phyloP scores from a whole-genome alignment of 1,140 invertebrate species.

The Thaumatotibia leucotreta region DNA sequence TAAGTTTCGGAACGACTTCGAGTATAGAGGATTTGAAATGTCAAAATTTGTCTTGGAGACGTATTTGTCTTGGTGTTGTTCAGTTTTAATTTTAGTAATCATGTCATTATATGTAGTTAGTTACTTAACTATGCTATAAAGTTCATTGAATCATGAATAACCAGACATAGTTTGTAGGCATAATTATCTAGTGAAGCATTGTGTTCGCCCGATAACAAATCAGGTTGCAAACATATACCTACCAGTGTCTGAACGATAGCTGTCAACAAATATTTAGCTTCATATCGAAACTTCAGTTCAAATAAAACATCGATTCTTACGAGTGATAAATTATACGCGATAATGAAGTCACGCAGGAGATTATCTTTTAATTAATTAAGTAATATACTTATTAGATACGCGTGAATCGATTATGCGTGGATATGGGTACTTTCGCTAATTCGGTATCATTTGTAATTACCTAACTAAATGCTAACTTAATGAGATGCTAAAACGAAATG shows the following conservation, averaged over 20 bases:
- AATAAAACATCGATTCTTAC: background rate
- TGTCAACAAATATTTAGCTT: background rate
- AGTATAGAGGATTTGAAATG: no score
- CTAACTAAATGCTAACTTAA: no score
- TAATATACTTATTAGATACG: background rate
- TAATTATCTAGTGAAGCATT: background rate
- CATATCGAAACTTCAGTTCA: background rate
- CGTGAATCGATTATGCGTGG: background rate
- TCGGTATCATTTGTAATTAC: no score
- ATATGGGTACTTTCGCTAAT: no score
- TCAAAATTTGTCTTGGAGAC: no score
- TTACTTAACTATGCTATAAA: background rate
- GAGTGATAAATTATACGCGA: slow-evolving; percentile 22
- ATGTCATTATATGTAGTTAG: background rate
- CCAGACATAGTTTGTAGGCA: background rate
- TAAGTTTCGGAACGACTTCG: no score
- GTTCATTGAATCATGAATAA: background rate
- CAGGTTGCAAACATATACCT: background rate
- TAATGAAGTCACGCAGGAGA: slow-evolving; percentile 35
- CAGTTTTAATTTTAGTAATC: background rate
- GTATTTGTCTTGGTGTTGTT: background rate
- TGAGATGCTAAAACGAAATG: no score
- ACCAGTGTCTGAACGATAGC: background rate
- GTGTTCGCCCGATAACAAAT: background rate
- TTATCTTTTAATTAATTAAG: slow-evolving; percentile 14